Percentiles rank a stretch among this genome's conserved stretches.
Conservation (phyloP, 2,797 vertebrate genomes). For the Lepilemur septentrionalis region DNA sequence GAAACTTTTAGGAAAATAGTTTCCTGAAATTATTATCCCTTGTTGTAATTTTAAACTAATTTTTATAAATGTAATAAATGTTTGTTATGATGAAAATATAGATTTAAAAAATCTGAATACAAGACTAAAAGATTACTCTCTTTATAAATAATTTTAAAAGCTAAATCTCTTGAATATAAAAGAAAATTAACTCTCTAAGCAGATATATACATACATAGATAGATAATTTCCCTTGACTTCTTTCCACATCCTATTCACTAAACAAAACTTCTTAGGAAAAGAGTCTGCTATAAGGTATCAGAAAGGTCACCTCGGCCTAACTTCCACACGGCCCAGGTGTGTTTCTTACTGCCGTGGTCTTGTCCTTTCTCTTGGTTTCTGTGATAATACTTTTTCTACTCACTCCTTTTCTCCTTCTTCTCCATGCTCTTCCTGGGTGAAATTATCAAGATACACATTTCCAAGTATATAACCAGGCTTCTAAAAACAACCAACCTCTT, state of each 20-base stretch:
- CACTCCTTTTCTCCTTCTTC: neutral
- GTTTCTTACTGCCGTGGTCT: neutral
- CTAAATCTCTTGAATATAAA: neutral
- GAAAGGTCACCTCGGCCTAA: too few species aligned
- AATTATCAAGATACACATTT: neutral
- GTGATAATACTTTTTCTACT: neutral
- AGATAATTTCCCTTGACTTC: too few species aligned
- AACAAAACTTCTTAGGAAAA: rapidly evolving
- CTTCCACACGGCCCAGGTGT: rapidly evolving
- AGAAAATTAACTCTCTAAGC: neutral
- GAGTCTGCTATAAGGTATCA: neutral
- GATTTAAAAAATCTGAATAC: neutral
- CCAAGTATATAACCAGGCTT: neutral
- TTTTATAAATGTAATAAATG: neutral
- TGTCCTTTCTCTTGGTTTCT: neutral
- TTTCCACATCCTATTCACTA: neutral
- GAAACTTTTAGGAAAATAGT: neutral
- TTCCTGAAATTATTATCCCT: neutral
- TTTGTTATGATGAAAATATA: neutral
- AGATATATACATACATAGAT: neutral
- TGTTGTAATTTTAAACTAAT: neutral
- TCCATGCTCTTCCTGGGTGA: neutral
- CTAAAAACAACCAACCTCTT: neutral
- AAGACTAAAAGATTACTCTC: neutral
- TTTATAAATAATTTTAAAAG: neutral